A percentile compares a stretch with the other conserved stretches of the same genome.
Evolutionary conservation across 2,113 vertebrate genomes (phyloP).

Genomic region (Cryptotis parvus): DNA sequence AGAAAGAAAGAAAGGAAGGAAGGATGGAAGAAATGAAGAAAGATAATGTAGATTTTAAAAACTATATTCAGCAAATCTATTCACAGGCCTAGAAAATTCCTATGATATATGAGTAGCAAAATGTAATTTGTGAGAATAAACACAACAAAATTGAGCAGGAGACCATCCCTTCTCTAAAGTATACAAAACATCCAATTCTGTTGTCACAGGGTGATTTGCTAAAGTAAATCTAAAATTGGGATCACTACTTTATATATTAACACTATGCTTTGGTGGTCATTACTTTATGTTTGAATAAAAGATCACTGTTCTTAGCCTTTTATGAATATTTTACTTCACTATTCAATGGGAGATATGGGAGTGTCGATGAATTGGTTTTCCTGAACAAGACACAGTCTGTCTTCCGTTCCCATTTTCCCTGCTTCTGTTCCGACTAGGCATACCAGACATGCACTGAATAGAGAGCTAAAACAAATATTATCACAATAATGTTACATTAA

Average conservation of each 20-base stretch:
- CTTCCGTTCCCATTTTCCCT: neutral
- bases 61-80: neutral
- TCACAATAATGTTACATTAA: neutral
- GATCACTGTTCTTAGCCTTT: neutral
- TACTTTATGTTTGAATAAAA: neutral
- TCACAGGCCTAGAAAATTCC: neutral
- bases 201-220: neutral
- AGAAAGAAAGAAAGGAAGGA: too few species aligned
- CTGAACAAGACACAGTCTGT: neutral
- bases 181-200: neutral
- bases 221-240: slow-evolving; percentile 22
- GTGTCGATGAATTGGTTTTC: slow-evolving; percentile 38
- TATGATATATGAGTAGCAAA: neutral
- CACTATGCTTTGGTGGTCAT: neutral
- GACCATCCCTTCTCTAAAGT: neutral
- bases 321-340: neutral
- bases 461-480: slow-evolving; percentile 47
- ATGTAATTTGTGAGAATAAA: neutral
- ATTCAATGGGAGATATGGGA: neutral
- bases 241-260: slow-evolving; percentile 15
- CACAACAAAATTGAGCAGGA: neutral
- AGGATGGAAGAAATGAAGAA: too few species aligned
- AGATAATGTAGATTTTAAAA: too few species aligned
- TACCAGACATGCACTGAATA: neutral
- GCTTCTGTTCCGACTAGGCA: neutral